Base-by-base conservation (phyloP, 2,888 invertebrate species). In the Tipula unca region DNA sequence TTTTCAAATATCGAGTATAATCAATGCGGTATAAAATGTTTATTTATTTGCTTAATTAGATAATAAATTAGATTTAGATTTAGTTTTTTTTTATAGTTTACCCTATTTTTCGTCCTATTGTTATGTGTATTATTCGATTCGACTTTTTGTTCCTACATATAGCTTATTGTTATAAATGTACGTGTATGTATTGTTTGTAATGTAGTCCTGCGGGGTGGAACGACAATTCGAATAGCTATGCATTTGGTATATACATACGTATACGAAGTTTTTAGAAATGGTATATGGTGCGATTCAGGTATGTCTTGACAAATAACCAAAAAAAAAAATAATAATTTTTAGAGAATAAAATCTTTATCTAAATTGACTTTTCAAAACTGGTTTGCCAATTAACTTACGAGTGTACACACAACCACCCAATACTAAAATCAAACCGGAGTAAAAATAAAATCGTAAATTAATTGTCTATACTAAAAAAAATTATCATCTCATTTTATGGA, bases 1-100 rank as follows among this genome's bases (percentile, higher is more conserved):
- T 69, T 69, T 69, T 10, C 25, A 69, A 25, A 69, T 69, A 69
- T 69, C 69, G 69, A 83, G n/a, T 83, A 83, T 83, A 83, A 83
- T 83, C 83, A 83, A 83, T 32, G 83, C 35, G 83, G 83, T 83
- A 83, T 32, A 83, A n/a, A 83, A 32, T 35, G 83, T 25, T 35
- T 84, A 84, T 84, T 84, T 84, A 36, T 36, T 20, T 25, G 84
- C 36, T 84, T 84, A 84, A 84, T 84, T 84, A 84, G 84, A 84
- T 84, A 84, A 84, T 84, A 84, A 84, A 84, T 84, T 84, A 84
- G 84, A 36, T 84, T 84, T 84, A 84, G 84, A 84, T 36, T 84
- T 84, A 32, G 29, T 82, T 82, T 82, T 29, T 82, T 82, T 39
- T 29, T 14, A 3, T 82, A 29, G 32, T 83, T 83, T 29, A n/a